Evolutionary conservation across 1,140 invertebrate genomes (phyloP).

Genomic region (Drosophila ananassae): DNA sequence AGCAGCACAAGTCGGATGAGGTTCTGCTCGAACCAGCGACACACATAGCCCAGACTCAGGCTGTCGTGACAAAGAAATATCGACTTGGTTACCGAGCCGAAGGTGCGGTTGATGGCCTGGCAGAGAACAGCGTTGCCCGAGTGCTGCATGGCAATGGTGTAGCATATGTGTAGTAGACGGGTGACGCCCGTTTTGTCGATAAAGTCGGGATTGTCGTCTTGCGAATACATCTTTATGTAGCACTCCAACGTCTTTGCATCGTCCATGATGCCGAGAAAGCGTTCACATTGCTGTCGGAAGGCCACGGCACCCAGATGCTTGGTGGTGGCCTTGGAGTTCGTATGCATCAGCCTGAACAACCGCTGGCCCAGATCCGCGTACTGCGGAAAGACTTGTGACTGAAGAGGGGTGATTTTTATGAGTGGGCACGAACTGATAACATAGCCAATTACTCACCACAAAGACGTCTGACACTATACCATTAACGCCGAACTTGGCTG

Average conservation of each 20-base stretch:
- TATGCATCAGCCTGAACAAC: slow-evolving; percentile 88
- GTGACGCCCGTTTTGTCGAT: slow-evolving; percentile 86
- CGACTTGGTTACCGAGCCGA: slow-evolving; percentile 89
- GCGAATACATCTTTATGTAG: slow-evolving; percentile 88
- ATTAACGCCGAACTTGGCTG: slow-evolving; percentile 87
- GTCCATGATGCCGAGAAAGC: slow-evolving; percentile 88
- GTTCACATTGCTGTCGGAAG: slow-evolving; percentile 90
- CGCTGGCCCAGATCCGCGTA: slow-evolving; percentile 89
- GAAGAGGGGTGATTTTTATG: slow-evolving; percentile 54
- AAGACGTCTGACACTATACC: slow-evolving; percentile 88
- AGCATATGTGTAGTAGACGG: slow-evolving; percentile 88
- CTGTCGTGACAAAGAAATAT: slow-evolving; percentile 92
- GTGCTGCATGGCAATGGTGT: slow-evolving; percentile 91
- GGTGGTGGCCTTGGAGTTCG: slow-evolving; percentile 86
- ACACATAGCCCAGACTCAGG: slow-evolving; percentile 90
- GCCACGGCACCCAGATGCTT: slow-evolving; percentile 86
- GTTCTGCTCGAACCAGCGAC: slow-evolving; percentile 91
- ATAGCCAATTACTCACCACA: slow-evolving; percentile 84
- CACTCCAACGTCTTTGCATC: slow-evolving; percentile 88
- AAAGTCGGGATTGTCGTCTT: slow-evolving; percentile 81
- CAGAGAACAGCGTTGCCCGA: slow-evolving; percentile 86
- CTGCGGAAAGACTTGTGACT: slow-evolving; percentile 91
- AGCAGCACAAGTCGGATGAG: slow-evolving; percentile 90
- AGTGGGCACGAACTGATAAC: slow-evolving; percentile 42
- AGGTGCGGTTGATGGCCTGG: slow-evolving; percentile 87